Evolutionary conservation across 2,888 invertebrate genomes (phyloP).

Genomic region (Peribatodes rhomboidaria): DNA sequence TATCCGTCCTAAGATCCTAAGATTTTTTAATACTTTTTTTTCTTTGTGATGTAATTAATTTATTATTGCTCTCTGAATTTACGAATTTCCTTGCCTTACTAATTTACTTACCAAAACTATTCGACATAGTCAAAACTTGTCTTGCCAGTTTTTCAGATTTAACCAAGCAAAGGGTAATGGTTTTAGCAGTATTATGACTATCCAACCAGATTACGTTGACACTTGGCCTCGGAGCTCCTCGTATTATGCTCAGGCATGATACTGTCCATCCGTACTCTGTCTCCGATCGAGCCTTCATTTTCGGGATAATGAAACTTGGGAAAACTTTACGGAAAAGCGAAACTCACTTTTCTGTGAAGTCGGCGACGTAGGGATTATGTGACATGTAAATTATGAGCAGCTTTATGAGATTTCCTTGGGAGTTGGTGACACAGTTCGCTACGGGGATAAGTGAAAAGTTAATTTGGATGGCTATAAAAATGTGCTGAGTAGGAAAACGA

Average conservation of each 20-base stretch:
- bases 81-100: too few species aligned
- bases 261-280: conserved; percentile 5
- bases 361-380: conserved; percentile 47
- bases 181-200: too few species aligned
- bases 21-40: too few species aligned
- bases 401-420: conserved; percentile 47
- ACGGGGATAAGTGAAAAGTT: conserved; percentile 39
- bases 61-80: too few species aligned
- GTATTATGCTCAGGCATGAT: not conserved
- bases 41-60: too few species aligned
- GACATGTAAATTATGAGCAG: conserved; percentile 51
- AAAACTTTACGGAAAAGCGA: conserved; percentile 45
- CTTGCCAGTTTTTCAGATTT: too few species aligned
- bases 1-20: too few species aligned
- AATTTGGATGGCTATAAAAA: conserved; percentile 33
- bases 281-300: conserved; percentile 62
- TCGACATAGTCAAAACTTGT: too few species aligned
- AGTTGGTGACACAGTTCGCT: conserved; percentile 45
- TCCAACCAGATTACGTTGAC: too few species aligned
- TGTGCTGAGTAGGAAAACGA: conserved; percentile 16
- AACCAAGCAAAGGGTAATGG: too few species aligned
- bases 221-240: too few species aligned
- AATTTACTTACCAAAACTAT: too few species aligned
- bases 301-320: conserved; percentile 53
- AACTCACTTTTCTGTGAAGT: conserved; percentile 51